Percentiles rank a stretch among this genome's conserved stretches.
Conservation (phyloP, 2,888 invertebrate genomes). For the Epistrophe grossulariae region DNA sequence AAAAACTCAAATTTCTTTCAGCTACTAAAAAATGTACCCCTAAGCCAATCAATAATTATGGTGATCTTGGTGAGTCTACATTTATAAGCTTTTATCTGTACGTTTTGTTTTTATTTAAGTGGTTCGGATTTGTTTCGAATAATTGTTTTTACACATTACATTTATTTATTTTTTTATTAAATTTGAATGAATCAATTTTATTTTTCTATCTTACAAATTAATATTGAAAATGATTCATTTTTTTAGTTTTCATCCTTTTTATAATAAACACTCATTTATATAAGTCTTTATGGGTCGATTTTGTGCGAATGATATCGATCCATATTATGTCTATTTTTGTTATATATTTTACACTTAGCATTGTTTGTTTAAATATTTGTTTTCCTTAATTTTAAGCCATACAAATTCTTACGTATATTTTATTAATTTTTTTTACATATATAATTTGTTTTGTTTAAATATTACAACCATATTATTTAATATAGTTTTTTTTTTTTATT, state of each 20-base stretch:
- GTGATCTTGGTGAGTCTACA: slow-evolving; percentile 44
- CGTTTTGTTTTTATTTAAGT: slow-evolving; percentile 33
- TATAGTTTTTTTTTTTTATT: slow-evolving; percentile 16
- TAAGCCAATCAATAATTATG: not conserved
- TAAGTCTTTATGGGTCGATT: slow-evolving; percentile 67
- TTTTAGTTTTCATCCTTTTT: slow-evolving; percentile 37
- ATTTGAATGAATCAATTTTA: slow-evolving; percentile 26
- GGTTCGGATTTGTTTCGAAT: slow-evolving; percentile 75
- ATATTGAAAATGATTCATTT: slow-evolving; percentile 44
- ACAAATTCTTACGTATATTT: slow-evolving; percentile 71
- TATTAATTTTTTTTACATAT: not conserved
- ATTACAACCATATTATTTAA: slow-evolving; percentile 66
- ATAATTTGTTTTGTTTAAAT: slow-evolving; percentile 31
- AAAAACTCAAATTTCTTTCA: not conserved
- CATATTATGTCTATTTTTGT: slow-evolving; percentile 8
- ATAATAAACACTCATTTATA: slow-evolving; percentile 20
- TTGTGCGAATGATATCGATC: slow-evolving; percentile 64
- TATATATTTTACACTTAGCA: slow-evolving; percentile 47
- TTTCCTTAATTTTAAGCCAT: slow-evolving; percentile 64
- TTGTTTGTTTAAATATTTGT: slow-evolving; percentile 21
- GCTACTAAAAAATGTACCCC: not conserved
- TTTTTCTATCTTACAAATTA: slow-evolving; percentile 31
- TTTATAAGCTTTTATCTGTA: slow-evolving; percentile 49
- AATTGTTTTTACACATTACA: slow-evolving; percentile 58
- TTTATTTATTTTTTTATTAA: slow-evolving; percentile 7